Conservation (phyloP, 2,113 vertebrate species). For the Megaceryle torquata region DNA sequence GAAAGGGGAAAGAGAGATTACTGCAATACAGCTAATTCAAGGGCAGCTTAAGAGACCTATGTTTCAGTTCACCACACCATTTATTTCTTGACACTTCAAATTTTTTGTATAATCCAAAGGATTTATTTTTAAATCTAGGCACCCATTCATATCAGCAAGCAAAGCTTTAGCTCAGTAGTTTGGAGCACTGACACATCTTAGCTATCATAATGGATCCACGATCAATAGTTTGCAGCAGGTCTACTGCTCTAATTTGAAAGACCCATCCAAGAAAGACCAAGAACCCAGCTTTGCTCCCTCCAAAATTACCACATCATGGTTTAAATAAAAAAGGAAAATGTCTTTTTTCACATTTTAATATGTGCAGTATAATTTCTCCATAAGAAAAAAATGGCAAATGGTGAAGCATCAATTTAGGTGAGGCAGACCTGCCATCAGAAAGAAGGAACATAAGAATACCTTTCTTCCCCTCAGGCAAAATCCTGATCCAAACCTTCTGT, state of each 20-base stretch:
- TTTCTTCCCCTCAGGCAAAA: neutral
- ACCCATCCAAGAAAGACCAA: neutral
- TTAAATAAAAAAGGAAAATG: neutral
- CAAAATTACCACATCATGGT: neutral
- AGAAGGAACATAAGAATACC: neutral
- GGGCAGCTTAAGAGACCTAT: neutral
- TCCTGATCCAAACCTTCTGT: neutral
- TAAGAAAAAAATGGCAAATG: neutral
- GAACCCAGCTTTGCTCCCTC: neutral
- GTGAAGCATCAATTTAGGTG: neutral
- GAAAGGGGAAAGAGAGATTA: conserved; percentile 26
- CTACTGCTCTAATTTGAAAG: neutral
- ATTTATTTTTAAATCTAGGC: conserved; percentile 12
- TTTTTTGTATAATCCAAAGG: conserved; percentile 1
- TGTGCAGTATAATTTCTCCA: neutral
- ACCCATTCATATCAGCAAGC: neutral
- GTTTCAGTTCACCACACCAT: conserved; percentile 7
- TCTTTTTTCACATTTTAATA: neutral
- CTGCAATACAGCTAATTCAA: conserved; percentile 19
- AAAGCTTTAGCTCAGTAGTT: neutral
- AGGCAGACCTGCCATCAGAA: neutral
- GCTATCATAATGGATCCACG: neutral
- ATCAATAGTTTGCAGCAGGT: neutral
- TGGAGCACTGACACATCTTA: neutral
- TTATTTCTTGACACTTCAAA: conserved; percentile 47